phyloP scores from a whole-genome alignment of 2,888 invertebrate species.

The Nephrotoma appendiculata region DNA sequence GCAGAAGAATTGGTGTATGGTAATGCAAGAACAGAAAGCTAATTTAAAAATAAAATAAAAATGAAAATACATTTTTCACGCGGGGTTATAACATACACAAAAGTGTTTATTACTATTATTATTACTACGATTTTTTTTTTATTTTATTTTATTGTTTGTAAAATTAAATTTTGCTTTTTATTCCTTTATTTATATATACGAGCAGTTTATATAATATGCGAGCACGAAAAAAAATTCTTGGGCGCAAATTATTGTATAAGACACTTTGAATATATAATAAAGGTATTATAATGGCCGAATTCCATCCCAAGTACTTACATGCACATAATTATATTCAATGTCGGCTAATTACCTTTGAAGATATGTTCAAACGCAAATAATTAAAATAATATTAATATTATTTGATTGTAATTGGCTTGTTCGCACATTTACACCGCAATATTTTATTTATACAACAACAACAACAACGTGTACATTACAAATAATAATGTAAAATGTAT shows the following conservation, averaged over 20 bases:
- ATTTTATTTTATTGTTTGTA: not conserved
- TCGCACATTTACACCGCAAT: not conserved
- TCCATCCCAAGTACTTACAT: not conserved
- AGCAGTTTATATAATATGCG: not conserved
- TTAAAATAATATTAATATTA: not conserved
- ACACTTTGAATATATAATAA: not conserved
- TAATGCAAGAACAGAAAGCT: not conserved
- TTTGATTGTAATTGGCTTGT: not conserved
- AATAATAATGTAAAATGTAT: not conserved
- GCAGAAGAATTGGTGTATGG: not conserved
- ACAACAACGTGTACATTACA: not conserved
- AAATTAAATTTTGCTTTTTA: not conserved
- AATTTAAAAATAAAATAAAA: not conserved
- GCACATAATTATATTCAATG: not conserved
- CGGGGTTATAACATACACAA: not conserved
- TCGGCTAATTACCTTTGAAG: conserved; percentile 3
- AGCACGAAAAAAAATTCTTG: not conserved
- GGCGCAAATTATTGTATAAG: not conserved
- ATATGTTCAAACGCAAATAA: not conserved
- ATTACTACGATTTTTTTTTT: not conserved
- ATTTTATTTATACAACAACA: not conserved
- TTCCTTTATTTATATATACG: not conserved
- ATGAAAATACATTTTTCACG: not conserved
- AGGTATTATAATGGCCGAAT: not conserved
- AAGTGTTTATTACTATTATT: not conserved